Evolutionary conservation across 2,888 invertebrate genomes (phyloP), one percentile per base, ranked within the genome.

Genomic region (Lymantria dispar): DNA sequence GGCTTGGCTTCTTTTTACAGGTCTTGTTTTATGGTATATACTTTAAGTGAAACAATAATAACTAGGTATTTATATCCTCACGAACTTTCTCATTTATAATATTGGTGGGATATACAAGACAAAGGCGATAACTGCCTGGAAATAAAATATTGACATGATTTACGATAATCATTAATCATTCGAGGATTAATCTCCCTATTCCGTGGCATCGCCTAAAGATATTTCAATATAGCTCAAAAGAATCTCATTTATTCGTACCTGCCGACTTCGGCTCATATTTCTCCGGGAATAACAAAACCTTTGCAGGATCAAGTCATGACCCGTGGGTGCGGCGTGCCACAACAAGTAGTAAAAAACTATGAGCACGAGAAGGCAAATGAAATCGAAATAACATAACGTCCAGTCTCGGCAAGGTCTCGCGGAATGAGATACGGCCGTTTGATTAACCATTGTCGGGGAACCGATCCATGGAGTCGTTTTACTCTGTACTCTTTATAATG

Each of bases 351-450:
- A 86, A 85, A 86, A 85, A 84, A 82, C 75, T 54, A 56, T 64
- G 67, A 73, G 81, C 89, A 86, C 87, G 88, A 86, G 83, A 85
- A 87, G 81, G 88, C 88, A 90, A 91, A 90, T 90, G 90, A 88
- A 89, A 90, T 87, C 89, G 90, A 87, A 90, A 90, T 90, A 90
- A 82, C 85, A 82, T 81, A 79, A 80, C 76, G 78, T 80, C 78
- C 71, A 72, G 72, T 64, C 67, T 58, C 54, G 67, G 74, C 77
- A 84, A 84, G 82, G 85, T 83, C 85, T 78, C 78, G 73, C 76
- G 60, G 79, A 83, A 81, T 87, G 84, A 90, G 89, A 90, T 89
- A 88, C 84, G 82, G 80, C 78, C 70, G 82, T 90, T 88, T 90
- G 90, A 91, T 90, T 90, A 88, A 77, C 87, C 80, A 87, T 87